These are phyloP conservation scores for Drosophila koepferae DNA, from an alignment of 2,888 invertebrate genomes.

Conservation along the genomic window DNA sequence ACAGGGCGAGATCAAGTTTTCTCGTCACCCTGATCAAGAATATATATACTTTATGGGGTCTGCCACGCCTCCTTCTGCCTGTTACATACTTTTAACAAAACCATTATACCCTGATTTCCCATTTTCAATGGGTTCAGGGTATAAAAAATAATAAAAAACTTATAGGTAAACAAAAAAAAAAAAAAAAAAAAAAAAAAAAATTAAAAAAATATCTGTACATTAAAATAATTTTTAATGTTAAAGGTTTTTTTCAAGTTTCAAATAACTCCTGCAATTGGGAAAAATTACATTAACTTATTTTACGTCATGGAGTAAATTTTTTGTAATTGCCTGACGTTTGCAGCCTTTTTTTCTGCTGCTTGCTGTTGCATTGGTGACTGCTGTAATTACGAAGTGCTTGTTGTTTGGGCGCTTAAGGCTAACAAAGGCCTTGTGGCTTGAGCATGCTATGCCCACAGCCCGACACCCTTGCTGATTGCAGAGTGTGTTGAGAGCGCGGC, in stretches of 20 bases:
- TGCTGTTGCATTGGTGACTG: slow-evolving; percentile 30
- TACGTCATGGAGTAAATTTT: background rate
- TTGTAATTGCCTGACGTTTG: slow-evolving; percentile 18
- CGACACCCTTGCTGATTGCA: slow-evolving; percentile 9
- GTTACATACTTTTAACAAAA: too few species aligned
- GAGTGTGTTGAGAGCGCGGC: slow-evolving; percentile 52
- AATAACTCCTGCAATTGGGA: background rate
- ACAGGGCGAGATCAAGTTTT: background rate
- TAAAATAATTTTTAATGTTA: background rate
- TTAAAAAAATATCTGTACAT: too few species aligned
- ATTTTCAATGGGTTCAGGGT: too few species aligned
- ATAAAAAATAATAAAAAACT: too few species aligned
- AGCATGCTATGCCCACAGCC: background rate
- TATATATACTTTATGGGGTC: too few species aligned
- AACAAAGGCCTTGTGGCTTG: slow-evolving; percentile 51
- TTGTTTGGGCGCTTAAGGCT: slow-evolving; percentile 58
- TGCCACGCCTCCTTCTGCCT: too few species aligned
- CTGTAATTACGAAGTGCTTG: slow-evolving; percentile 68
- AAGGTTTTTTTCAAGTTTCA: background rate
- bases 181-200: too few species aligned
- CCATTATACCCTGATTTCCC: too few species aligned
- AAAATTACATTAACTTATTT: too few species aligned
- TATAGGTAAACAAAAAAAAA: too few species aligned
- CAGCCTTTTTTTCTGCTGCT: background rate
- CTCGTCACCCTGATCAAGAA: background rate